These are phyloP conservation scores for Decapterus maruadsi DNA, from an alignment of 2,797 vertebrate genomes.

Conservation along the genomic window DNA sequence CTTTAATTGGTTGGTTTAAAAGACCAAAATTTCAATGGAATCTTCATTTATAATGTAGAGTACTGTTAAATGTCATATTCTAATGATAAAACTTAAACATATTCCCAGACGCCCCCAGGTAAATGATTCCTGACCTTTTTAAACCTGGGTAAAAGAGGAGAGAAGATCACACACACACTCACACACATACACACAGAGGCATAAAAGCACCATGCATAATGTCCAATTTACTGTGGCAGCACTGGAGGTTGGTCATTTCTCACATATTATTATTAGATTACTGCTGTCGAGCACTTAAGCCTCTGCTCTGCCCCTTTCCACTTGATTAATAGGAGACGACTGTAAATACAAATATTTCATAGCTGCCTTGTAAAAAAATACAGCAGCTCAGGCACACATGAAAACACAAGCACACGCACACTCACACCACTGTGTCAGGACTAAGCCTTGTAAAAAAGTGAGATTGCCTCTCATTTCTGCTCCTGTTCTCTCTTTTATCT, in stretches of 20 bases:
- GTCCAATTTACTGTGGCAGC: constrained; percentile 97
- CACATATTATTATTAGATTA: constrained; percentile 97
- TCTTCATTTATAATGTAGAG: constrained; percentile 65
- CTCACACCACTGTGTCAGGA: constrained; percentile 34
- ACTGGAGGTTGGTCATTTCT: constrained; percentile 92
- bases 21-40: constrained; percentile 57
- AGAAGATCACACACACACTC: constrained; percentile 35
- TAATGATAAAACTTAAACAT: constrained; percentile 74
- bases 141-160: constrained; percentile 57
- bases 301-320: constrained; percentile 83
- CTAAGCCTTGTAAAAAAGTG: constrained; percentile 55
- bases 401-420: constrained; percentile 37
- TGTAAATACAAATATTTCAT: constrained; percentile 92
- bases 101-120: constrained; percentile 68
- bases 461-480: constrained; percentile 60
- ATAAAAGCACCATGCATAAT: constrained; percentile 94
- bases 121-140: constrained; percentile 81
- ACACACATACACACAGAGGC: constrained; percentile 71
- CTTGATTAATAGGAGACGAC: constrained; percentile 89
- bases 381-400: constrained; percentile 38
- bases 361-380: constrained; percentile 83
- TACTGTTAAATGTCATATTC: constrained; percentile 77
- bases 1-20: constrained; percentile 68
- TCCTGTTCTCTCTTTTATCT: constrained; percentile 43
- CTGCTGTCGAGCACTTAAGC: constrained; percentile 87